These are phyloP conservation scores for Pachliopta kotzebuea DNA, from an alignment of 2,888 invertebrate species.

Conservation along the genomic window DNA sequence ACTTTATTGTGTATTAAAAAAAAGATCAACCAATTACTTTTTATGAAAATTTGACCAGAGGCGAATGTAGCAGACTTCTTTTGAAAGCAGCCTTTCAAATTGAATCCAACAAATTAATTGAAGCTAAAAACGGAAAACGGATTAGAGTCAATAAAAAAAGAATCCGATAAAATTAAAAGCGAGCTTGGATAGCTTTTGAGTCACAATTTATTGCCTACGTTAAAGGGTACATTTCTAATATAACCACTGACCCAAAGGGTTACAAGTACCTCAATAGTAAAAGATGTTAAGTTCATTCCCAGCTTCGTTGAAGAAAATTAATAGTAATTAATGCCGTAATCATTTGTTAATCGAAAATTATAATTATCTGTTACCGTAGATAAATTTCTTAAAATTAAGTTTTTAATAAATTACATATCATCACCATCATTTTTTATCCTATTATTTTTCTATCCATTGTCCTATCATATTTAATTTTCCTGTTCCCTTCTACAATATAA, in stretches of 20 bases:
- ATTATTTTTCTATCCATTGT: no score
- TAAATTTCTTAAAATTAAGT: no score
- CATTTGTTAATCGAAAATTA: background rate
- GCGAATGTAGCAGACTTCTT: background rate
- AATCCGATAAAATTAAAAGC: slow-evolving; percentile 1
- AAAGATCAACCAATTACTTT: background rate
- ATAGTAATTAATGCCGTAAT: background rate
- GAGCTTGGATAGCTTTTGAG: background rate
- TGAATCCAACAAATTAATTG: slow-evolving; percentile 2
- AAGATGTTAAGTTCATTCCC: background rate
- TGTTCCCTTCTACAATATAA: no score
- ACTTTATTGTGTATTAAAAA: no score
- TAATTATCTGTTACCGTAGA: no score
- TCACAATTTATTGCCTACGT: background rate
- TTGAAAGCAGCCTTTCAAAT: slow-evolving; percentile 1
- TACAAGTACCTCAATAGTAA: background rate
- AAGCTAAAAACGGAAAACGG: background rate
- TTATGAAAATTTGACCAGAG: background rate
- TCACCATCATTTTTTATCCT: no score
- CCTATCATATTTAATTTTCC: no score
- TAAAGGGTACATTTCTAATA: background rate
- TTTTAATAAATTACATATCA: no score
- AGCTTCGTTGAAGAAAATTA: background rate
- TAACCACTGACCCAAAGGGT: background rate
- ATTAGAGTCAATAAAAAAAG: slow-evolving; percentile 1